Evolutionary conservation across 1,140 invertebrate species (phyloP), one percentile per base, ranked within the genome.

Genomic region (Saxidomus purpurata): DNA sequence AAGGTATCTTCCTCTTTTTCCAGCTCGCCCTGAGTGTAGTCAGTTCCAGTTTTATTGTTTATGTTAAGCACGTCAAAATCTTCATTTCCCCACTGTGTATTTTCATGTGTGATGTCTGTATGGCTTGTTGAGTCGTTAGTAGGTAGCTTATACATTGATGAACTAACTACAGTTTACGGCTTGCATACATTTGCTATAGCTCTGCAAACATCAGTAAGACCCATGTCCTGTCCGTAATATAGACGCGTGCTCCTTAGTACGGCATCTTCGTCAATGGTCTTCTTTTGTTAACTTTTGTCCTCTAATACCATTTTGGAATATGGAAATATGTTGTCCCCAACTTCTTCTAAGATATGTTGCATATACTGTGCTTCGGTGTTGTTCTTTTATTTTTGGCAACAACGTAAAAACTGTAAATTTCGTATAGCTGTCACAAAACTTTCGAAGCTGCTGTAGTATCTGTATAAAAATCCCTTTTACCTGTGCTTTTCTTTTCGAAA

Each of bases 11-110:
- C 43, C 6, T 71, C 85, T 74, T 92, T 90, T 52, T 87, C 76
- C 9, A 90, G 34, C 0, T 91, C 69, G 52, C 55, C 2, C 89
- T 88, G 31, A 85, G 55, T n/a, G 89, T 83, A 52, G 43, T 17
- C 52, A 43, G 31, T 67, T 90, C 82, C 19, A 43, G 76, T 36
- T 90, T 82, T 34, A 87, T 88, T 89, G n/a, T 87, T 34, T 4
- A 87, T n/a, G 40, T 89, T 92, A 3, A 93, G 43, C 0, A 93
- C 87, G 22, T 92, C 90, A 49, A 92, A 63, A 71, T 92, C 89
- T 80, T 92, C 91, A 8, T 38, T 86, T 31, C 92, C 40, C 90
- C 90, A 92, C 28, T 79, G 69, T 40, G 83, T 87, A 17, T 92
- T 83, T 36, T 83, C 69, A 34, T 90, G 63, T 2, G 69, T 67